Evolutionary conservation across 2,888 invertebrate species (phyloP), one percentile per base, ranked within the genome.

Genomic region (Tinea semifulvella): DNA sequence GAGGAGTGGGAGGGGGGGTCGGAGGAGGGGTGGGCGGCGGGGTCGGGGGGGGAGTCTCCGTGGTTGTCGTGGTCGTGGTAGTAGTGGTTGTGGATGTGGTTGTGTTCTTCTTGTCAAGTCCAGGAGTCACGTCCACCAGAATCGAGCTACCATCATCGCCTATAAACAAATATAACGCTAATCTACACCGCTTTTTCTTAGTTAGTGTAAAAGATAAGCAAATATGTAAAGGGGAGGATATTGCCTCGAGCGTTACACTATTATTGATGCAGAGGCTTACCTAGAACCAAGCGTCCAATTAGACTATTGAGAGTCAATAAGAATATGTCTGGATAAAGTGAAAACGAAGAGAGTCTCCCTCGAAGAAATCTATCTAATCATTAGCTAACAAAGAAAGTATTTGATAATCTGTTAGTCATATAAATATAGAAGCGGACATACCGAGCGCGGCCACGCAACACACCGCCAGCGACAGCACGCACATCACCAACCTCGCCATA

Each of bases 71-170:
- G 57, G 65, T 4, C 56, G 68, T 46, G 2, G 59, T 47, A 0
- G 38, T 44, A 3, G 42, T 16, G 1, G 85, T 16, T 62, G 85
- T 27, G 58, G 81, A 40, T 66, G 83, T 28, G 58, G 84, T 19
- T 56, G 85, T 11, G n/a, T 5, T 22, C 3, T 17, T 5, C 10
- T 36, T 36, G 18, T 16, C 36, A 31, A 31, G 6, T 4, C 13
- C 13, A 5, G 31, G 10, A 6, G 10, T 13, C 10, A 8, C 17
- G 14, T 39, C 40, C 20, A 35, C 8, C 6, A 16, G 14, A 26
- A 22, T 19, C 13, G 25, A 8, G 27, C 8, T 8, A 27, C 27
- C 5, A 27, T 7, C 14, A 11, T 22, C 22, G 8, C 6, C 22
- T 22, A 8, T 5, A 22, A n/a, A n/a, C n/a, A n/a, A n/a, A n/a